Evolutionary conservation across 30 jellyfish, hydroid and myxozoan species (phyloP).

Genomic region (Pelagia noctiluca): DNA sequence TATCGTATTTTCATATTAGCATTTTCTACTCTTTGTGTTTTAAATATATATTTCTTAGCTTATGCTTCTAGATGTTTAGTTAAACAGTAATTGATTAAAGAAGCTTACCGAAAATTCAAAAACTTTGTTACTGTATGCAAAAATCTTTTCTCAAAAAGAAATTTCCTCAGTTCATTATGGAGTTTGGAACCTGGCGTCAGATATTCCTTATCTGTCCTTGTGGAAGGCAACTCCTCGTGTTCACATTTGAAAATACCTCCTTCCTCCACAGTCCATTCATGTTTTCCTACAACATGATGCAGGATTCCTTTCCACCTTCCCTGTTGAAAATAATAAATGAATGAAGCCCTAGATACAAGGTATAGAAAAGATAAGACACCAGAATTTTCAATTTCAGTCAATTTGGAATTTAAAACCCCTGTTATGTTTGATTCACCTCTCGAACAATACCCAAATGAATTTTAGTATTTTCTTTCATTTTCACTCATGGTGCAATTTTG

Average conservation of each 20-base stretch:
- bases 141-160: slow-evolving; percentile 4
- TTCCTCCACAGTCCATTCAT: background rate
- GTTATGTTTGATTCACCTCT: no score
- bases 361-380: background rate
- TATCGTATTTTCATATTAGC: no score
- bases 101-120: background rate
- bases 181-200: background rate
- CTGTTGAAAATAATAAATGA: background rate
- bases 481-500: no score
- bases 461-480: no score
- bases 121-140: background rate
- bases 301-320: slow-evolving; percentile 29
- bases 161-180: background rate
- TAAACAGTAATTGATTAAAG: no score
- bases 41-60: no score
- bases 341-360: background rate
- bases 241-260: slow-evolving; percentile 12
- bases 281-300: no score
- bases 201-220: background rate
- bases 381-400: background rate
- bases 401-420: no score
- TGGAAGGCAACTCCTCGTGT: slow-evolving; percentile 7
- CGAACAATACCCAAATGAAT: no score
- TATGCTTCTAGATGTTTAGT: no score
- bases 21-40: no score